Conservation (phyloP, 2,888 invertebrate genomes). For the Coelopa pilipes region DNA sequence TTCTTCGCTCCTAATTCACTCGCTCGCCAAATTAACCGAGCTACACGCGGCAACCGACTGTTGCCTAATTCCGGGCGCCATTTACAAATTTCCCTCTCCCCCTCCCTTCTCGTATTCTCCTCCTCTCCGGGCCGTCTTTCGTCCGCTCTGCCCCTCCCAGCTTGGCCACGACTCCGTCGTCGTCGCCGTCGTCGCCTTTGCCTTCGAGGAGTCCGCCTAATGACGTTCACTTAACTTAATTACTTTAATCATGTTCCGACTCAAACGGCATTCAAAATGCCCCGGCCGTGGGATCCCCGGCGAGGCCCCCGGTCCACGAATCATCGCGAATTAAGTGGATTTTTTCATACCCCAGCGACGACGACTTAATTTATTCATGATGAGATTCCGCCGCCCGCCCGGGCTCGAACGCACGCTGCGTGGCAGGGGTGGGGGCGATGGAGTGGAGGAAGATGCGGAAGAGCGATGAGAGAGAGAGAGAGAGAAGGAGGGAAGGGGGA, state of each 20-base stretch:
- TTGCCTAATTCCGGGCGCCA: conserved; percentile 37
- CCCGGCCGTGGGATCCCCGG: background rate
- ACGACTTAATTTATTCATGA: conserved; percentile 33
- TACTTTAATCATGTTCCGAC: conserved; percentile 41
- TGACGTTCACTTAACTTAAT: conserved; percentile 42
- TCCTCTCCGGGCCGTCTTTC: background rate
- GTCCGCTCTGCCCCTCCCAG: background rate
- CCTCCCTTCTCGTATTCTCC: background rate
- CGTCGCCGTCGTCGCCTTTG: background rate
- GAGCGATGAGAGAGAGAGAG: background rate
- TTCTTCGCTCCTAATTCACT: background rate
- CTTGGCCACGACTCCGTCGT: too few relatives aligned
- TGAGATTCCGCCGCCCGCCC: background rate
- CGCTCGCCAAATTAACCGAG: background rate
- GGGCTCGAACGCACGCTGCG: background rate
- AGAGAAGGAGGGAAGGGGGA: conserved; percentile 1
- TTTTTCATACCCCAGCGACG: conserved; percentile 29
- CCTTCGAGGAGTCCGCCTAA: conserved; percentile 25
- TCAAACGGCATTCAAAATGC: conserved; percentile 11
- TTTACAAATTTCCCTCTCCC: conserved; percentile 30
- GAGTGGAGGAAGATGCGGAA: too few relatives aligned
- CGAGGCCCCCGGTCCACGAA: background rate
- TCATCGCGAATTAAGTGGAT: conserved; percentile 28
- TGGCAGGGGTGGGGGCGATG: too few relatives aligned
- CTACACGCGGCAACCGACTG: conserved; percentile 23